Conservation (phyloP, 2,888 invertebrate species). For the Apamea sordens region DNA sequence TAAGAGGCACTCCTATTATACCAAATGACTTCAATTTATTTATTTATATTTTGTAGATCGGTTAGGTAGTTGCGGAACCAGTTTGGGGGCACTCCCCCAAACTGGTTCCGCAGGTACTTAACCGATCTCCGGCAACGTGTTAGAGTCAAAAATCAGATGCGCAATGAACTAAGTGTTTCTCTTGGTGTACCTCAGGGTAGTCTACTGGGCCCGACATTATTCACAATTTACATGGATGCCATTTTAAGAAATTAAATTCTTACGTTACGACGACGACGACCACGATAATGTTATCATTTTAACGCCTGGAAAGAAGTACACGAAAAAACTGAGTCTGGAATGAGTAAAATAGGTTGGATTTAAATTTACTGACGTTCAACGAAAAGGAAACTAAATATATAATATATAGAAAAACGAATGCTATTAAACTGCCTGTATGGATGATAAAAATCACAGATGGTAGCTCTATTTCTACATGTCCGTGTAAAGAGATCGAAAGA, state of each 20-base stretch:
- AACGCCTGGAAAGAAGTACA: background rate
- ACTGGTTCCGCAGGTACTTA: background rate
- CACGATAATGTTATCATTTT: background rate
- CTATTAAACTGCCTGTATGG: background rate
- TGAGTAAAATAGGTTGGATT: background rate
- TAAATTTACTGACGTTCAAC: background rate
- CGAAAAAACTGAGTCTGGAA: background rate
- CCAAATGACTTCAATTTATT: too few species aligned
- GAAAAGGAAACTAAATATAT: background rate
- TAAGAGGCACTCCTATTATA: too few species aligned
- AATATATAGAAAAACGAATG: background rate
- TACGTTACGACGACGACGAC: too few species aligned
- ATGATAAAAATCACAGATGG: background rate
- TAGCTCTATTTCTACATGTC: background rate
- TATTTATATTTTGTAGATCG: too few species aligned
- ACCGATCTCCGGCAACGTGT: background rate
- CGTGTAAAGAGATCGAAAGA: background rate
- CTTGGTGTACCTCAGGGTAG: background rate
- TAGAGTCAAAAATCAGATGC: background rate
- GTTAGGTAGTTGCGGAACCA: too few species aligned
- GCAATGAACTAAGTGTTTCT: background rate
- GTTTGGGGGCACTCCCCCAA: background rate
- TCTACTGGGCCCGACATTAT: background rate
- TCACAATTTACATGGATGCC: background rate
- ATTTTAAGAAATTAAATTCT: background rate